Evolutionary conservation across 2,888 invertebrate species (phyloP).

Genomic region (Mesoligia furuncula): DNA sequence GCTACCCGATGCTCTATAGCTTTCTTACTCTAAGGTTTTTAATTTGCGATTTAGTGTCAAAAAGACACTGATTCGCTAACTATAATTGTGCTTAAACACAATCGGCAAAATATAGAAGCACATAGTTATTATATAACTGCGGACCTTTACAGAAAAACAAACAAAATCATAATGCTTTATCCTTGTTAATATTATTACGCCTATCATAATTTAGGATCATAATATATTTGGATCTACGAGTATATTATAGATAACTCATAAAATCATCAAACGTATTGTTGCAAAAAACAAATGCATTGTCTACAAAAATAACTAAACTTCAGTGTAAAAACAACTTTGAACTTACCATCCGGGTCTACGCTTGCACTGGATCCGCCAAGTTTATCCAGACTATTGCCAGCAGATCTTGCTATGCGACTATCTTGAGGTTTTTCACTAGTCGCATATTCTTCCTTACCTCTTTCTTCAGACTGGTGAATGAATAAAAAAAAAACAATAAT

Average conservation of each 20-base stretch:
- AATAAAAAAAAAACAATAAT: neutral
- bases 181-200: neutral
- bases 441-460: slow-evolving; percentile 92
- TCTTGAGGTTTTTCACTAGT: slow-evolving; percentile 87
- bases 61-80: neutral
- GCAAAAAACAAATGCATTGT: neutral
- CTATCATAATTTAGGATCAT: neutral
- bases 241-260: neutral
- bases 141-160: neutral
- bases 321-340: neutral
- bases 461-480: slow-evolving; percentile 92
- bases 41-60: neutral
- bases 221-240: neutral
- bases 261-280: neutral
- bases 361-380: slow-evolving; percentile 93
- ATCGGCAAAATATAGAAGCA: neutral
- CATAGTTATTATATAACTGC: neutral
- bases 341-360: slow-evolving; percentile 89
- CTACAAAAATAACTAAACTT: neutral
- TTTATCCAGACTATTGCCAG: slow-evolving; percentile 93
- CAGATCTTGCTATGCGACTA: slow-evolving; percentile 92
- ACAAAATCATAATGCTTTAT: neutral
- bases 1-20: too few relatives aligned
- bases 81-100: too few relatives aligned
- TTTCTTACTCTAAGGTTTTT: too few relatives aligned